Percentiles rank a stretch among this genome's conserved stretches.
These are phyloP conservation scores for Alcis repandata DNA, from an alignment of 2,888 invertebrate genomes.

Conservation along the genomic window DNA sequence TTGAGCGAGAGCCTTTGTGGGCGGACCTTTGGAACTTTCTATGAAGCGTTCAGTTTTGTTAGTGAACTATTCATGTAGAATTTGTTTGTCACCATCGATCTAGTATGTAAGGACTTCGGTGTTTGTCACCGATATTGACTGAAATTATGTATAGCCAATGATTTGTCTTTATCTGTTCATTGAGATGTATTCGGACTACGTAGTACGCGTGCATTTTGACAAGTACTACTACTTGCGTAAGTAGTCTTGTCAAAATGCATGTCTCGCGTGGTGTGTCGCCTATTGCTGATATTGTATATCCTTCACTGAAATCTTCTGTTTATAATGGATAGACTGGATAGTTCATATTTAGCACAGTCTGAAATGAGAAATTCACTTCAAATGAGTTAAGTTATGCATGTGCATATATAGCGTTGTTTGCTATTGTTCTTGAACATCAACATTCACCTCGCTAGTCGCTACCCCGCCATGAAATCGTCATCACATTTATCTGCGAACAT, in stretches of 20 bases:
- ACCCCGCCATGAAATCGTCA: conserved; percentile 24
- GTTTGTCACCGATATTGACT: no score
- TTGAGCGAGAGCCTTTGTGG: conserved; percentile 25
- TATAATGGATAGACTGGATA: no score
- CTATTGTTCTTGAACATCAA: conserved; percentile 9
- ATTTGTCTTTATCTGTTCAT: neutral
- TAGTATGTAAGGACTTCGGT: no score
- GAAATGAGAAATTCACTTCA: no score
- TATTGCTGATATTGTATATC: no score
- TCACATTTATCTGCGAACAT: conserved; percentile 35
- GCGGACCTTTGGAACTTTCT: conserved; percentile 15
- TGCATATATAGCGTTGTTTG: neutral
- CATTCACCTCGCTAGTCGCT: conserved; percentile 13
- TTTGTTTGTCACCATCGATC: neutral
- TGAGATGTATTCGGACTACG: neutral
- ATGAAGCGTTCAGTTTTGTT: conserved; percentile 20
- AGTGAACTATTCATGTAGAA: conserved; percentile 6
- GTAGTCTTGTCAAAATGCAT: no score
- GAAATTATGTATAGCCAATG: neutral
- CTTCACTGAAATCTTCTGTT: no score
- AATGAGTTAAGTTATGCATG: no score
- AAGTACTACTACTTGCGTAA: no score
- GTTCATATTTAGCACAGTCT: no score
- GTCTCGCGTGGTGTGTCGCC: no score
- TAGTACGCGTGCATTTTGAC: no score